phyloP scores from a whole-genome alignment of 2,888 invertebrate species.

The Mycalesis mineus region DNA sequence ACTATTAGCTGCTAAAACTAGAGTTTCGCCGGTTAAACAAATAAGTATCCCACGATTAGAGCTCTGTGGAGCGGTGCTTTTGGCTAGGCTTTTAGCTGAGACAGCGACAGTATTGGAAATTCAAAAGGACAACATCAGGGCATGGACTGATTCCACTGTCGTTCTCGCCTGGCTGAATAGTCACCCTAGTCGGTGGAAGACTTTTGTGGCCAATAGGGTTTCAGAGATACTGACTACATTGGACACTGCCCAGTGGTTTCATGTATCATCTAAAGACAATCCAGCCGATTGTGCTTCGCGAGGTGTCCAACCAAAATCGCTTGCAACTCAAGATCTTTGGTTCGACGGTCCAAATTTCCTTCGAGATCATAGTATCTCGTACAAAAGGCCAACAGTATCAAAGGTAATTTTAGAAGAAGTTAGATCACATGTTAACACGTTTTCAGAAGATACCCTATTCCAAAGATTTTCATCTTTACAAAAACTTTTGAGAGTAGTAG shows the following conservation, averaged over 20 bases:
- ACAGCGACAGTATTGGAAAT: background rate
- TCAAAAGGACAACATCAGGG: background rate
- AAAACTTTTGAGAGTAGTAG: constrained; percentile 16
- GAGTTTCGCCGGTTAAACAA: constrained; percentile 23
- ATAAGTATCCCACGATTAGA: constrained; percentile 26
- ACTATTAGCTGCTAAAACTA: constrained; percentile 15
- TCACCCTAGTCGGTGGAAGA: constrained; percentile 29
- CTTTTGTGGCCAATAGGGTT: constrained; percentile 34
- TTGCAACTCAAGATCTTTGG: background rate
- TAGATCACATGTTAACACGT: background rate
- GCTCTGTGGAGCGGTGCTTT: constrained; percentile 28
- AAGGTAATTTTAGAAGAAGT: too few relatives aligned
- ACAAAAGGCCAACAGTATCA: too few relatives aligned
- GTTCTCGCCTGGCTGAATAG: constrained; percentile 28
- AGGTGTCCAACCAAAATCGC: constrained; percentile 13
- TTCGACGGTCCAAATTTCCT: too few relatives aligned
- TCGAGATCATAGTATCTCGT: too few relatives aligned
- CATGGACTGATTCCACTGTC: constrained; percentile 27
- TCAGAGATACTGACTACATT: constrained; percentile 4
- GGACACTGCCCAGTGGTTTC: background rate
- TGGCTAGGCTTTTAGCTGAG: constrained; percentile 19
- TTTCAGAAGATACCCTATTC: background rate
- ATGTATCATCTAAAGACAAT: background rate
- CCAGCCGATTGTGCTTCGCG: constrained; percentile 31
- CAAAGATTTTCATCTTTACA: constrained; percentile 4